phyloP scores from a whole-genome alignment of 2,113 vertebrate species.

The Xenopus laevis region DNA sequence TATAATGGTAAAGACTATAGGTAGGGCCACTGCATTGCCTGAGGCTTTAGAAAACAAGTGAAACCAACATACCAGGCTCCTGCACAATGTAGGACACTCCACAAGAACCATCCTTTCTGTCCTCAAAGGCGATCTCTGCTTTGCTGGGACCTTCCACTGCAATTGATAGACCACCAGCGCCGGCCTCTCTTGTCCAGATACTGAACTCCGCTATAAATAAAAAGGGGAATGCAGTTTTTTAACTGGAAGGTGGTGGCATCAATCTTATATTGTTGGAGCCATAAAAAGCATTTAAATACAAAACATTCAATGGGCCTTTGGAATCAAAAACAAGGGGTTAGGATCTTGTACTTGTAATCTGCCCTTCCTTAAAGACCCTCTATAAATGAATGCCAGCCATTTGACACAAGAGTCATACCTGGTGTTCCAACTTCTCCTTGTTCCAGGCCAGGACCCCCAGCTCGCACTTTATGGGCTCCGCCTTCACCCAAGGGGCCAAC shows the following conservation, averaged over 20 bases:
- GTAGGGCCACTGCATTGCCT: too few relatives aligned
- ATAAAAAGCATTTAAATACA: too few relatives aligned
- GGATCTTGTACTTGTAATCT: too few relatives aligned
- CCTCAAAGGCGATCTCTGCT: slow-evolving; percentile 91
- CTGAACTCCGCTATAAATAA: slow-evolving; percentile 79
- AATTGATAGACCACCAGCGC: slow-evolving; percentile 87
- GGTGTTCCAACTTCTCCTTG: slow-evolving; percentile 82
- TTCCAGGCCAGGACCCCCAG: slow-evolving; percentile 84
- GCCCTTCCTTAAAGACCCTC: too few relatives aligned
- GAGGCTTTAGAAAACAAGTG: neutral
- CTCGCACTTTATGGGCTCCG: slow-evolving; percentile 84
- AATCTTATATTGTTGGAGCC: too few relatives aligned
- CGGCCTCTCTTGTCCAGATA: slow-evolving; percentile 92
- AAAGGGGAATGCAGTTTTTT: too few relatives aligned
- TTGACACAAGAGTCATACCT: slow-evolving; percentile 58
- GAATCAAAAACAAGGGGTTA: too few relatives aligned
- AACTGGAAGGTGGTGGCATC: too few relatives aligned
- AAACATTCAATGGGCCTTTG: too few relatives aligned
- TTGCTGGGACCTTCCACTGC: slow-evolving; percentile 94
- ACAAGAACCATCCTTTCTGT: slow-evolving; percentile 90
- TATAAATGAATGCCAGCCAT: too few relatives aligned
- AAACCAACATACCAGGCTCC: slow-evolving; percentile 76
- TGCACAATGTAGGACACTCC: slow-evolving; percentile 91
- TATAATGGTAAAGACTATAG: too few relatives aligned
- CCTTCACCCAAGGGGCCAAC: slow-evolving; percentile 87